phyloP scores from a whole-genome alignment of 2,888 invertebrate genomes.

The Erebia aethiops region DNA sequence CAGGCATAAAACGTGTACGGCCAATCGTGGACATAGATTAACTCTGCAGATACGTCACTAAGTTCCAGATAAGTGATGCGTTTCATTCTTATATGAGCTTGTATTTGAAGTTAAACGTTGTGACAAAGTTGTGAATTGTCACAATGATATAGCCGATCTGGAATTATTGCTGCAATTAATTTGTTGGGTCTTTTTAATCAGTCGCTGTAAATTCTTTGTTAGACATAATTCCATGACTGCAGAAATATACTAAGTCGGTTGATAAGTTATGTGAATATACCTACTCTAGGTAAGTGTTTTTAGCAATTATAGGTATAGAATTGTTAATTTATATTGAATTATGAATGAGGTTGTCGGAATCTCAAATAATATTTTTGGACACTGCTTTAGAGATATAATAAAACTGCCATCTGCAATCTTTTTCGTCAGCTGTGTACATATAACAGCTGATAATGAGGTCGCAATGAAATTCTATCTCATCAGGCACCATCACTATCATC shows the following conservation, averaged over 20 bases:
- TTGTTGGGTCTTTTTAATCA: background rate
- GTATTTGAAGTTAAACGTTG: constrained; percentile 3
- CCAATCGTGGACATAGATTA: constrained; percentile 58
- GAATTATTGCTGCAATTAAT: background rate
- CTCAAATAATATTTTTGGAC: too few relatives aligned
- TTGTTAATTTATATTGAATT: too few relatives aligned
- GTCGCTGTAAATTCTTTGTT: constrained; percentile 3
- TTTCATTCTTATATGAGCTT: constrained; percentile 1
- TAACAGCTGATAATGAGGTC: too few relatives aligned
- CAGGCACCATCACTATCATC: too few relatives aligned
- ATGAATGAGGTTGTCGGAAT: too few relatives aligned
- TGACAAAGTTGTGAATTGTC: background rate
- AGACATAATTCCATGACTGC: background rate
- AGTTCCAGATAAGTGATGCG: background rate
- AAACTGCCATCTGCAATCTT: too few relatives aligned
- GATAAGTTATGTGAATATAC: background rate
- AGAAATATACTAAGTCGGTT: background rate
- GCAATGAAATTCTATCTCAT: too few relatives aligned
- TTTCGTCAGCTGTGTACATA: too few relatives aligned
- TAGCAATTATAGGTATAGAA: too few relatives aligned
- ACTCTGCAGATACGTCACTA: constrained; percentile 30
- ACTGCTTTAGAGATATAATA: too few relatives aligned
- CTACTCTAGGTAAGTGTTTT: background rate
- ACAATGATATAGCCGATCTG: background rate
- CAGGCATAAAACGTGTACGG: constrained; percentile 63